phyloP scores from a whole-genome alignment of 2,113 vertebrate genomes.

The Calyptomena viridis region DNA sequence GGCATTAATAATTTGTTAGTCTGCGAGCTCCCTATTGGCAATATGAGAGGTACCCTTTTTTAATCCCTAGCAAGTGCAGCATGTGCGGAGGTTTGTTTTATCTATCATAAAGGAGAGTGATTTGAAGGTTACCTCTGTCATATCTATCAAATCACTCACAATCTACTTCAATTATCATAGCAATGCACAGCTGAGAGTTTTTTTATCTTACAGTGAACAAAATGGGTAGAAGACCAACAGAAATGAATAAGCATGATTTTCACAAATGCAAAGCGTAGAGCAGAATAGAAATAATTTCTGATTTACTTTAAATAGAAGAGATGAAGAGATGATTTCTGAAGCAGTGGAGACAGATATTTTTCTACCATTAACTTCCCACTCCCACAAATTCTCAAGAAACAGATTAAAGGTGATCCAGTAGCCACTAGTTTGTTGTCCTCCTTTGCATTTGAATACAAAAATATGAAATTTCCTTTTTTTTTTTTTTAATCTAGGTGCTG shows the following conservation, averaged over 20 bases:
- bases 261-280: not conserved
- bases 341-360: not conserved
- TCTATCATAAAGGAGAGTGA: not conserved
- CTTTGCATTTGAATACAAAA: not conserved
- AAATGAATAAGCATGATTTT: conserved; percentile 2
- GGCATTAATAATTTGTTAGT: not conserved
- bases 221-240: not conserved
- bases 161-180: conserved; percentile 36
- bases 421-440: not conserved
- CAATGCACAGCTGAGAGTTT: conserved; percentile 13
- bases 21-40: not conserved
- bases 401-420: not conserved
- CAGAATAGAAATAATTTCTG: not conserved
- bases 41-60: not conserved
- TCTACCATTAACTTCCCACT: not conserved
- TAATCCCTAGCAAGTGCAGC: not conserved
- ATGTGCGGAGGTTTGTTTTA: not conserved
- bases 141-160: conserved; percentile 27
- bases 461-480: not conserved
- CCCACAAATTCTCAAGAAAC: not conserved
- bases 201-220: conserved; percentile 29
- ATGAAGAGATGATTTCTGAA: not conserved
- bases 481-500: not conserved
- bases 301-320: conserved; percentile 1
- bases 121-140: conserved; percentile 35